phyloP scores from a whole-genome alignment of 1,140 invertebrate genomes.

The Kradibia gibbosae region DNA sequence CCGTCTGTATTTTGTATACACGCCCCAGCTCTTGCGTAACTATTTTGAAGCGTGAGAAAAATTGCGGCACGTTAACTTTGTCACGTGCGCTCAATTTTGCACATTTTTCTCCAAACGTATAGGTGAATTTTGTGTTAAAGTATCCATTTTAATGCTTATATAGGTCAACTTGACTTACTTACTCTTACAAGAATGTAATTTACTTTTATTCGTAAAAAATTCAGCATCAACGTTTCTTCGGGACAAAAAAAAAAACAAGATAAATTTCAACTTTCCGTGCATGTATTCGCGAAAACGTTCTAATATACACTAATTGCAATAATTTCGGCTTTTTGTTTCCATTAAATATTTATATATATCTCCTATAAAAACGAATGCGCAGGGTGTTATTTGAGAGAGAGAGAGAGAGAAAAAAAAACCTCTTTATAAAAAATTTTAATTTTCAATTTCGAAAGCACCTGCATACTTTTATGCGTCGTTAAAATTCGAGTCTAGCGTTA shows the following conservation, averaged over 20 bases:
- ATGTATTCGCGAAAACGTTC: background rate
- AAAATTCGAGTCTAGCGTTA: no score
- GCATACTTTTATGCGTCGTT: no score
- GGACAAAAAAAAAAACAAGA: background rate
- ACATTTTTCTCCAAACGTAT: background rate
- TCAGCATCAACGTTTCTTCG: background rate
- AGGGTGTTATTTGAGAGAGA: no score
- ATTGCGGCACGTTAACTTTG: background rate
- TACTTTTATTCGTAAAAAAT: background rate
- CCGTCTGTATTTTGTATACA: no score
- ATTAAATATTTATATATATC: no score
- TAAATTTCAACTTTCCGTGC: background rate
- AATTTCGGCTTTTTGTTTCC: no score
- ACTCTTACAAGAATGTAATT: background rate
- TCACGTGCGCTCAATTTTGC: background rate
- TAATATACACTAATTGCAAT: no score
- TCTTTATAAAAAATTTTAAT: no score
- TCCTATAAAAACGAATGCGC: no score
- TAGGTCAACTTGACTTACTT: background rate
- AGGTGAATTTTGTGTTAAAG: background rate
- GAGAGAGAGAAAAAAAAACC: no score
- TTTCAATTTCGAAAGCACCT: no score
- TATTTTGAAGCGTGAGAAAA: background rate
- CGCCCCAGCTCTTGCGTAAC: background rate
- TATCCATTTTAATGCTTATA: slow-evolving; percentile 10